phyloP scores from a whole-genome alignment of 1,140 invertebrate species.

The Saccostrea echinata region DNA sequence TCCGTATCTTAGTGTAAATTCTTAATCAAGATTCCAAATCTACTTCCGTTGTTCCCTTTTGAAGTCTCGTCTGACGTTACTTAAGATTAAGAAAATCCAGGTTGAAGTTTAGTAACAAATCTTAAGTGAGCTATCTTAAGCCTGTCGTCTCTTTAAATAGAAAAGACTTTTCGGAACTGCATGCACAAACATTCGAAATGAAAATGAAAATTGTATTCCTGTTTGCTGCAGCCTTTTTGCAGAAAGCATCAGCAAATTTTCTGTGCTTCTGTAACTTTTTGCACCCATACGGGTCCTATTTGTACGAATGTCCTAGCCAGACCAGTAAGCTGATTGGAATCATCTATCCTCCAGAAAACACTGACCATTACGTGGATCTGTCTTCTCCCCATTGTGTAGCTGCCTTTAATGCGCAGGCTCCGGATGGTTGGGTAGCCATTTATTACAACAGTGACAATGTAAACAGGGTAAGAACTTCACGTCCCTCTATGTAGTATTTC shows the following conservation, averaged over 20 bases:
- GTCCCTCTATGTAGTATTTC: not conserved
- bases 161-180: not conserved
- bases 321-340: not conserved
- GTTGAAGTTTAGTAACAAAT: not conserved
- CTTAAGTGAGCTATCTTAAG: not conserved
- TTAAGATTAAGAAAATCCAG: not conserved
- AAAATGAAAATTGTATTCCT: not conserved
- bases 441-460: constrained; percentile 10
- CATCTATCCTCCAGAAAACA: constrained; percentile 20
- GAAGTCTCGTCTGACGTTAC: not conserved
- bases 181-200: not conserved
- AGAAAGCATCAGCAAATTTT: not conserved
- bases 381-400: constrained; percentile 2
- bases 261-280: constrained; percentile 16
- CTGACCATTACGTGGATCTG: not conserved
- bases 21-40: not conserved
- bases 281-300: not conserved
- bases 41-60: not conserved
- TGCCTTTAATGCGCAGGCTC: constrained; percentile 10
- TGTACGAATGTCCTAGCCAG: not conserved
- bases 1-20: not conserved
- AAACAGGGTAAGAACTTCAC: not conserved
- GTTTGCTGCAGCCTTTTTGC: not conserved
- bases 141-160: not conserved
- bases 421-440: not conserved